These are phyloP conservation scores for Acropora tenuis DNA, from an alignment of 64 coral and sea anemone genomes.

Conservation along the genomic window DNA sequence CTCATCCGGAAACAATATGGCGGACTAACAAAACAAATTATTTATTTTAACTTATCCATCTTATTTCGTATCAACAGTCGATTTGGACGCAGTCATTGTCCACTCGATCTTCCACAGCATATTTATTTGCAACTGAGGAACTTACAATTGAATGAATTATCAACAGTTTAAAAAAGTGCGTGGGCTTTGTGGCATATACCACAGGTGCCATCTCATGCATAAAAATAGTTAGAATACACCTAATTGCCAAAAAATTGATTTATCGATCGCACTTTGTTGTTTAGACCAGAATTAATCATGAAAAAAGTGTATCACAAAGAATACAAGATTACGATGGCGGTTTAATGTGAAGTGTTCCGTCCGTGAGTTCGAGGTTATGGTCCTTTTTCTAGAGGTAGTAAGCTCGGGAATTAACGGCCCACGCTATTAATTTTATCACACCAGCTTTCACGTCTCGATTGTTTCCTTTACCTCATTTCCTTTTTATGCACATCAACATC, in stretches of 20 bases:
- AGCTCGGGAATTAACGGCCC: neutral
- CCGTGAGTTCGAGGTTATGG: neutral
- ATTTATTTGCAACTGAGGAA: neutral
- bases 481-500: neutral
- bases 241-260: too few species aligned
- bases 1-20: neutral
- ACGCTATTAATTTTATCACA: neutral
- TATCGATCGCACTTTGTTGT: too few species aligned
- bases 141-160: neutral
- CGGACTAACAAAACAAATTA: neutral
- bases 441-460: neutral
- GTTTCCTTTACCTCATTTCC: neutral
- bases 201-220: neutral
- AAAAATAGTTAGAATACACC: neutral
- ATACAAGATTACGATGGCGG: neutral
- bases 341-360: neutral
- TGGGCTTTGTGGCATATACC: neutral
- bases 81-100: neutral
- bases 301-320: too few species aligned
- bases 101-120: neutral
- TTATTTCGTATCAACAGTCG: neutral
- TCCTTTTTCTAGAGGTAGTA: neutral
- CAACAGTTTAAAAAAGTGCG: neutral
- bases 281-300: too few species aligned
- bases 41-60: neutral